Evolutionary conservation across 2,888 invertebrate species (phyloP), one percentile per base, ranked within the genome.

Genomic region (Cyrtodaria siliqua): DNA sequence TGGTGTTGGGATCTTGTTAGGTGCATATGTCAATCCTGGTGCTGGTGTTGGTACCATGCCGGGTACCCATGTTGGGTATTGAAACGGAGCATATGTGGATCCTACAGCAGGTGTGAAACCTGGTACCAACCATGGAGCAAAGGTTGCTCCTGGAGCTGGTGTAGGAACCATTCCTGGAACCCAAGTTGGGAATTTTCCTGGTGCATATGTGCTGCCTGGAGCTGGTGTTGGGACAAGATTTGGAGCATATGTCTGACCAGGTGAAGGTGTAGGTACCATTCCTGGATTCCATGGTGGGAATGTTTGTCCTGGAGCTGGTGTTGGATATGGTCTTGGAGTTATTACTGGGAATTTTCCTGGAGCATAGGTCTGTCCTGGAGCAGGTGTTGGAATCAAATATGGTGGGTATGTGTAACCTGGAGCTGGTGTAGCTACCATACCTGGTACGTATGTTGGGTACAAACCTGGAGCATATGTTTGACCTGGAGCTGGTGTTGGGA

Each of bases 31-130:
- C 2, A 24, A 29, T 33, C 83, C 83, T 47, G 83, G 83, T 8
- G 66, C 72, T 53, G 84, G 84, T 38, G 86, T 83, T 55, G 78
- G 78, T 47, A 80, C 71, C 74, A 77, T 78, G 2, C 77, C 81
- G 63, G 83, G 85, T 16, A 27, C 55, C 24, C 67, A 74, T 44
- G 79, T 79, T 27, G 76, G 70, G 44, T 60, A 72, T n/a, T n/a
- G n/a, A n/a, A n/a, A n/a, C n/a, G n/a, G n/a, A n/a, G n/a, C n/a
- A n/a, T n/a, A n/a, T 1, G 82, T 79, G 18, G 57, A 47, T 16
- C 79, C 79, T 57, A 76, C 76, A 27, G 76, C 70, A 40, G 73
- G 76, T 18, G 82, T 79, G 56, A 63, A 2, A 53, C 59, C 26
- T 57, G 68, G 72, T 38, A 53, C 38, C 60, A 68, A 47, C 74